Base-by-base conservation (phyloP, 2,888 invertebrate species). In the Allolobophora icterica region DNA sequence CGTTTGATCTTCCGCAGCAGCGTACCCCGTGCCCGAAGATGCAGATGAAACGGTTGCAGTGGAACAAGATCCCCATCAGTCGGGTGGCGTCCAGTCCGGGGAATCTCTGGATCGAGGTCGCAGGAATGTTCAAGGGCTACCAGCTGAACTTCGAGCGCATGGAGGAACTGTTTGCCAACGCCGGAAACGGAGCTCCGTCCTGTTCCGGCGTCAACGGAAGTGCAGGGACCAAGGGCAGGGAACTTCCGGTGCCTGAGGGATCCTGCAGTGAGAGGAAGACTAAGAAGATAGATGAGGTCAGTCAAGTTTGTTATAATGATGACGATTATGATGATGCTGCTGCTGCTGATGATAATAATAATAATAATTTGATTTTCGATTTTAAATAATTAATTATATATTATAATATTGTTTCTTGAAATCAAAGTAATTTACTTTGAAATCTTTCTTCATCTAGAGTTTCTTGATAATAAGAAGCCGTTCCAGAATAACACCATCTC, bases 31-130 rank as follows among this genome's bases (percentile, higher is more conserved):
- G 97, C 91, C 99, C 99, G 21, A 98, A 97, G 95, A 97, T 97
- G 34, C 99, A 98, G 96, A 98, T 99, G 98, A 98, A 98, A 96
- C 98, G 98, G 0, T 97, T 99, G 92, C 99, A 99, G 95, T 99
- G 99, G 99, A 98, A 98, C 95, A 99, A 99, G 96, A 99, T 99
- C 94, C 98, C 99, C 6, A 93, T 93, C 35, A 94, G 93, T 90
- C 94, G 97, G 97, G 97, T 98, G 71, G 96, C 98, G 92, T 98
- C 98, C 90, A 97, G 97, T 95, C 87, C 87, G 11, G 97, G 97
- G 94, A 99, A 99, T 95, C 97, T 99, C 94, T 99, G 99, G 99
- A 97, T 98, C 0, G 96, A 97, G 92, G 94, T 94, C 45, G 94
- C 94, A 34, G 93, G 94, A 91, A 92, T 93, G 92, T 94, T 94